Base-by-base conservation (phyloP, 2,113 vertebrate genomes). In the Menura novaehollandiae region DNA sequence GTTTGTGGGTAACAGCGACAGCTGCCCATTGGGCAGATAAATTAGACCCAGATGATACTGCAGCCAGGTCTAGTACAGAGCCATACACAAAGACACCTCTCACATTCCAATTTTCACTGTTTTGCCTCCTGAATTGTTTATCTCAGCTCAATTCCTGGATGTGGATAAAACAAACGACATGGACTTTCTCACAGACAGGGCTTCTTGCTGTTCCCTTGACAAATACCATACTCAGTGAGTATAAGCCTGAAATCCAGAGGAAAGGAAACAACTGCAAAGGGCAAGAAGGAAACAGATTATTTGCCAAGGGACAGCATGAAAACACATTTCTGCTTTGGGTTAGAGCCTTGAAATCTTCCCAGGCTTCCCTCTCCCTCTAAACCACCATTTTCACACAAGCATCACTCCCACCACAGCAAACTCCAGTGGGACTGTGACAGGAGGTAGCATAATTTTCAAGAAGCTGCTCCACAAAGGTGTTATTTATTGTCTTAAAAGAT, bases 91-190 rank as follows among this genome's bases (percentile, higher is more conserved):
- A 96, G 76, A 95, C 73, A 96, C 88, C 92, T 96, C 92, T 87
- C 4, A 4, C 88, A 87, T 94, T 96, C 94, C 94, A 93, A 85
- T 95, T 93, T 97, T 95, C 92, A 89, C 88, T 95, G 85, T 46
- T 96, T 92, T 88, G 91, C 94, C 82, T 92, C 73, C 89, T 47
- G 55, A 92, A 63, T 84, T 97, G 95, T 96, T 97, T 97, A 96
- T 93, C 87, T 86, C 91, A 2, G 73, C 91, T 97, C 95, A 97
- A 90, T 96, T 96, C 94, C 95, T 96, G 94, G 94, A 95, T 95
- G 93, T 96, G 92, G 87, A 97, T 93, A 95, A 96, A 96, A 95
- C 93, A 97, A 97, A 97, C 44, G 26, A 63, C 85, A 92, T 62
- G 83, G 84, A 85, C 86, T 97, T 97, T 97, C 91, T 95, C 96